phyloP scores from a whole-genome alignment of 2,888 invertebrate species.

The Siphonodentalium dalli region DNA sequence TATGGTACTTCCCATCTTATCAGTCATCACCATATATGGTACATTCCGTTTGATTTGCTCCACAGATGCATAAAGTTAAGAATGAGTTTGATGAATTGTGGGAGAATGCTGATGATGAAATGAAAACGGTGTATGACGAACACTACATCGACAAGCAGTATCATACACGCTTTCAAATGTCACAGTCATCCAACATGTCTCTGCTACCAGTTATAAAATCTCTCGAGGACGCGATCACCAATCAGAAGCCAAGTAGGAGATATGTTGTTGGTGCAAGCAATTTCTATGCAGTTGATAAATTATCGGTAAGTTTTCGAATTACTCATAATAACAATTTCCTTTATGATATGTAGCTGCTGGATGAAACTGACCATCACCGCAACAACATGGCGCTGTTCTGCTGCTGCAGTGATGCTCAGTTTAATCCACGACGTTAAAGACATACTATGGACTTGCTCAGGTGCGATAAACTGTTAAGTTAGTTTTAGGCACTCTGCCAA shows the following conservation, averaged over 20 bases:
- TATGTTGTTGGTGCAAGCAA: conserved; percentile 47
- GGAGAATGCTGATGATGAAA: conserved; percentile 33
- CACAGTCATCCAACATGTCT: conserved; percentile 24
- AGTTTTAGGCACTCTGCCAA: too few relatives aligned
- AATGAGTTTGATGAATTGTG: conserved; percentile 37
- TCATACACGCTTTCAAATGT: conserved; percentile 20
- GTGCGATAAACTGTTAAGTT: too few relatives aligned
- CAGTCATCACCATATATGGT: not conserved
- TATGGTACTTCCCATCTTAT: not conserved
- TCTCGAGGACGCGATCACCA: conserved; percentile 39
- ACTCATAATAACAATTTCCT: too few relatives aligned
- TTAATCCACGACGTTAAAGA: too few relatives aligned
- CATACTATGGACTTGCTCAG: too few relatives aligned
- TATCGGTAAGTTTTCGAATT: too few relatives aligned
- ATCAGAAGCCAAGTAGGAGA: conserved; percentile 30
- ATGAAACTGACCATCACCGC: too few relatives aligned
- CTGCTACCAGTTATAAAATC: conserved; percentile 43
- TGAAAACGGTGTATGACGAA: conserved; percentile 37
- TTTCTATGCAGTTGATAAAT: too few relatives aligned
- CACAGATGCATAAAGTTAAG: conserved; percentile 33
- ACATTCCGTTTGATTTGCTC: not conserved
- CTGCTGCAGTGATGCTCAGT: too few relatives aligned
- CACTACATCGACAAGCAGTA: conserved; percentile 30
- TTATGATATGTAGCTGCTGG: too few relatives aligned
- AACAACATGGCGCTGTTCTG: too few relatives aligned